Base-by-base conservation (phyloP, 2,888 invertebrate species). In the Elgonia sp. region DNA sequence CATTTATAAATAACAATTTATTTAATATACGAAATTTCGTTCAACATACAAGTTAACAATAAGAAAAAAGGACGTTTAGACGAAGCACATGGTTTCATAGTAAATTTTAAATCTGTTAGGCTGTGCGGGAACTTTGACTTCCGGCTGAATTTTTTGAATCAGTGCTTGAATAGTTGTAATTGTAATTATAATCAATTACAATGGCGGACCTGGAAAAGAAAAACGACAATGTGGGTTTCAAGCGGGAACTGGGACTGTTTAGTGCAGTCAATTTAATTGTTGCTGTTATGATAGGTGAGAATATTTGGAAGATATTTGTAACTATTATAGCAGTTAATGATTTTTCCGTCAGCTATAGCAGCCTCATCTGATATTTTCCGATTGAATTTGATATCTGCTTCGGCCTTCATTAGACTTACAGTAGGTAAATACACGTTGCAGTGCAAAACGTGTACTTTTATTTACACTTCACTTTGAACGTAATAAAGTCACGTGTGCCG, bases 261-360 rank as follows among this genome's bases (percentile, higher is more conserved):
- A 97, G 98, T 70, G 98, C 98, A 8, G 96, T 97, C 42, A 97
- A 97, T 93, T 96, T 98, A 90, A 98, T 98, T 89, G 96, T 98
- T 14, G 97, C 98, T 75, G 98, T 98, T 7, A 98, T 98, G 98
- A 98, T 98, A 89, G 98, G 98, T 96, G 92, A 75, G 87, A 63
- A 29, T 20, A 69, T 63, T 65, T 77, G 14, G 8, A n/a, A 57
- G n/a, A 5, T 55, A 14, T 55, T 53, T 4, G 10, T n/a, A 14
- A 37, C 29, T 76, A 42, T n/a, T n/a, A n/a, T n/a, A 67, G 0
- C 4, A 53, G 3, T 53, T n/a, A 12, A 53, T 53, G 12, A n/a
- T 7, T 53, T 53, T 53, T 53, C 14, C n/a, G n/a, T 9, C 2
- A 2, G 7, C 14, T 53, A 29, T 29, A 5, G 29, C n/a, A 14